These are phyloP conservation scores for Prionailurus bengalensis DNA, from an alignment of 2,113 vertebrate species.

Conservation along the genomic window DNA sequence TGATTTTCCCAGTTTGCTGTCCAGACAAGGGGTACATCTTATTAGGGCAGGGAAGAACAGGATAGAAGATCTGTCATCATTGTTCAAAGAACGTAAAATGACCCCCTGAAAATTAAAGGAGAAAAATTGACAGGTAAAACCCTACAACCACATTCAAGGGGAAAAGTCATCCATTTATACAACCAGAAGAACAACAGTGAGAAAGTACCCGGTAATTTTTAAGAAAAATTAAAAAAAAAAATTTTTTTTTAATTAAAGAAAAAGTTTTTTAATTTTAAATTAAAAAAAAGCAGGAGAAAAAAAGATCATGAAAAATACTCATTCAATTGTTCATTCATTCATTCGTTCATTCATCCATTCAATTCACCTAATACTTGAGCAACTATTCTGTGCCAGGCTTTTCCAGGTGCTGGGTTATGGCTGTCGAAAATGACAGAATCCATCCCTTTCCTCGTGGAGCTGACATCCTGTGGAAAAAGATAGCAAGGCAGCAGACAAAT, in stretches of 20 bases:
- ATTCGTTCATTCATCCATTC: background rate
- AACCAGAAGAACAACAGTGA: background rate
- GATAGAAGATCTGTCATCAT: background rate
- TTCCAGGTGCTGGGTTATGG: background rate
- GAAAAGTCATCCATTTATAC: background rate
- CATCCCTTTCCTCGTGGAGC: background rate
- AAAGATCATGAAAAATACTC: background rate
- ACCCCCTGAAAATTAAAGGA: background rate
- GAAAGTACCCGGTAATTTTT: background rate
- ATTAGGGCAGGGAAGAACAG: background rate
- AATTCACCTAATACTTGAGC: background rate
- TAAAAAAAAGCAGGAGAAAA: background rate
- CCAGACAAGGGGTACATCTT: background rate
- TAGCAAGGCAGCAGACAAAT: no score
- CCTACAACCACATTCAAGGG: background rate
- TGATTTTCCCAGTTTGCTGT: background rate
- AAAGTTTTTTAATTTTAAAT: no score
- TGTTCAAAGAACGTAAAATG: background rate
- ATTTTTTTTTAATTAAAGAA: no score
- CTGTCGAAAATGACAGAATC: background rate
- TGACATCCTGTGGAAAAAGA: background rate
- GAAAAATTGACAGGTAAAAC: background rate
- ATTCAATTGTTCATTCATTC: background rate
- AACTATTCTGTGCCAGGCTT: background rate
- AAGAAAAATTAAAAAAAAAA: background rate